Base-by-base conservation (phyloP, 2,888 invertebrate species). In the Thecocarcelia acutangulata region DNA sequence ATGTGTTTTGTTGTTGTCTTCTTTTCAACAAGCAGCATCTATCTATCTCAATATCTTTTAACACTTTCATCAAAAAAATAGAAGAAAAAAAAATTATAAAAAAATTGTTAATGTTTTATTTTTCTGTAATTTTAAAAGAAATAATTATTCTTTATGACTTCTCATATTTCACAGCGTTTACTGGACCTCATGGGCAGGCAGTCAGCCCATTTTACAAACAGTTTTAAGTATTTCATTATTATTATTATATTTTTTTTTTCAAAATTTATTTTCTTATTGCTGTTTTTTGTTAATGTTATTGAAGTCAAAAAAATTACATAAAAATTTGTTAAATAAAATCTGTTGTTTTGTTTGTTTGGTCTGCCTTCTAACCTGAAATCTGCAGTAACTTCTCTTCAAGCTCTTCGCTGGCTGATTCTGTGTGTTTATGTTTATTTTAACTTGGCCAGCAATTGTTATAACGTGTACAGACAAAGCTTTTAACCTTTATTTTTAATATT, bases 401-500 rank as follows among this genome's bases (percentile, higher is more conserved):
- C 17, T 42, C 2, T 44, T 44, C 13, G 17, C 11, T 21, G 17
- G 68, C 28, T 21, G 17, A 19, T 59, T 66, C 33, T 59, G 5
- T 56, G 58, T 48, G 15, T 40, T 63, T 42, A 17, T 46, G 28
- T n/a, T 37, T 33, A 21, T 28, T 15, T 52, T 19, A 56, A 76
- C 66, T 76, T 81, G 72, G 54, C 37, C 33, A 56, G 54, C 80
- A 63, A 76, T 72, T 73, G 73, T 72, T 77, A 21, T 44, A 68
- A 52, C 77, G 77, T 81, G 68, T 73, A 33, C 77, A 77, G 61
- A 19, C 56, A 81, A 81, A 81, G 76, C 81, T 76, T 81, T 81
- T 81, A 77, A 81, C 81, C 73, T 81, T 77, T 69, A 61, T 70
- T 61, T 64, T 42, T 13, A 50, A 58, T 24, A 42, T 52, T 52